These are phyloP conservation scores for Mycetomoellerius zeteki DNA, from an alignment of 1,140 invertebrate genomes.

Conservation along the genomic window DNA sequence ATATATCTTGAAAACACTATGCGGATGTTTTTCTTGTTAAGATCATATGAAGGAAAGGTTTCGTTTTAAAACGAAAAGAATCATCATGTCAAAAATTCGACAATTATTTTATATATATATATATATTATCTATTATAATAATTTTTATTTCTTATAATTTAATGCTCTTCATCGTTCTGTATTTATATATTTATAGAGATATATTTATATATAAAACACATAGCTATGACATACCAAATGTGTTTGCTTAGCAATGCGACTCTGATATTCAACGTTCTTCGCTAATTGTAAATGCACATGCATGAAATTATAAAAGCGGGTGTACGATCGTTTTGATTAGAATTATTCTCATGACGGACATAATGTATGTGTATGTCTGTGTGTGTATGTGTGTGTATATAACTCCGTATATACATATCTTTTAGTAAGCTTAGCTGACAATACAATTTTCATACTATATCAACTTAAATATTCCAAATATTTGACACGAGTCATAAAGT, in stretches of 20 bases:
- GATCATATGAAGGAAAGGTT: constrained; percentile 58
- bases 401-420: constrained; percentile 69
- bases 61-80: constrained; percentile 77
- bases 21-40: neutral
- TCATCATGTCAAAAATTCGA: constrained; percentile 72
- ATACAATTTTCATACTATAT: constrained; percentile 55
- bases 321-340: constrained; percentile 71
- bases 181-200: constrained; percentile 79
- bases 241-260: constrained; percentile 76
- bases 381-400: neutral
- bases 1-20: neutral
- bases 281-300: constrained; percentile 71
- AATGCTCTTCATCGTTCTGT: constrained; percentile 74
- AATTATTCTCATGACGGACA: constrained; percentile 42
- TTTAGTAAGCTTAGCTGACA: constrained; percentile 49
- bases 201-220: constrained; percentile 80
- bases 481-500: neutral
- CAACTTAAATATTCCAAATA: constrained; percentile 51
- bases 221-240: constrained; percentile 77
- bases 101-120: constrained; percentile 73
- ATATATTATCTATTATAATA: constrained; percentile 82
- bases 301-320: constrained; percentile 71
- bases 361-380: constrained; percentile 36
- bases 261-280: constrained; percentile 68
- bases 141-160: constrained; percentile 81